Base-by-base conservation (phyloP, 2,888 invertebrate species). In the Escarpia spicata region DNA sequence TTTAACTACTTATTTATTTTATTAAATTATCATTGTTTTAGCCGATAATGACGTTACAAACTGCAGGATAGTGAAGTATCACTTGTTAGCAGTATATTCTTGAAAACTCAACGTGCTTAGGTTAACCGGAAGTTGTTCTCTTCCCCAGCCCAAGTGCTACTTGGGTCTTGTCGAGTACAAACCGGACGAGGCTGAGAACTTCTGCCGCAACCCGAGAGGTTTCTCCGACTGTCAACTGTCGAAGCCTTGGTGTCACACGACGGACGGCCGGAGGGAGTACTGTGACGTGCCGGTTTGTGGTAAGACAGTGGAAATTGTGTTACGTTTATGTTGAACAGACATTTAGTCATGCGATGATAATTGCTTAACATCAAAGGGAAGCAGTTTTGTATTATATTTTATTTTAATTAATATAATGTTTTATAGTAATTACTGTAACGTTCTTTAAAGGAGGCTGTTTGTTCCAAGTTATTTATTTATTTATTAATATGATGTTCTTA, bases 241-340 rank as follows among this genome's bases (percentile, higher is more conserved):
- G n/a, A 75, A n/a, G 75, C 75, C 26, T 75, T 75, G 75, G 75
- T 75, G 75, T n/a, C n/a, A 75, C 75, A 75, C 75, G 75, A 75
- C 75, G 19, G 75, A 26, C 3, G n/a, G 75, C 3, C 0, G 19
- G 19, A 75, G 75, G 75, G 75, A 75, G n/a, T 75, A 75, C 75
- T 75, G 75, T 75, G 75, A 75, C 26, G 75, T 75, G 75, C 75
- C 75, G 19, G 19, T 75, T 1, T 75, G 75, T 75, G 75, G 75
- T 75, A 26, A 75, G 75, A 26, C n/a, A 75, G 6, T 15, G 9
- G 19, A 19, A 0, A 60, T 15, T 60, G 2, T 60, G 19, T 9
- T 15, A 19, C 19, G 19, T 75, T 26, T n/a, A 26, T n/a, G 75
- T 75, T 6, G 26, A 75, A 4, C 26, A 75, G 75, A 75, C 26